A percentile compares a stretch with the other conserved stretches of the same genome.
Conservation (phyloP, 2,888 invertebrate species). For the Hemicrepidius hirtus region DNA sequence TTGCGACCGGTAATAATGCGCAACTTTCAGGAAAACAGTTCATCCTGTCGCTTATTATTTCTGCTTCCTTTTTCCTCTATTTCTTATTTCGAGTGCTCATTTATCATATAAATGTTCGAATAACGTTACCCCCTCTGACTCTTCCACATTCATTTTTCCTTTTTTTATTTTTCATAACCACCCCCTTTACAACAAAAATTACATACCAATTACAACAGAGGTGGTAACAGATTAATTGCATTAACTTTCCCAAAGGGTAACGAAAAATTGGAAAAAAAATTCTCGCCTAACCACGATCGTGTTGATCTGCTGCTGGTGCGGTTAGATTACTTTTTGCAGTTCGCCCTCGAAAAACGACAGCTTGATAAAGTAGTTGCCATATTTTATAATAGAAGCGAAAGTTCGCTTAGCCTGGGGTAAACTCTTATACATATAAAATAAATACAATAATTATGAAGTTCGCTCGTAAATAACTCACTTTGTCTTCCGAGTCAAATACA, state of each 20-base stretch:
- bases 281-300: constrained; percentile 34
- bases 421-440: constrained; percentile 54
- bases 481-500: constrained; percentile 51
- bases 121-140: constrained; percentile 43
- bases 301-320: constrained; percentile 53
- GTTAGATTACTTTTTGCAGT: constrained; percentile 63
- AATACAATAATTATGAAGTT: constrained; percentile 59
- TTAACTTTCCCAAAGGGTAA: constrained; percentile 14
- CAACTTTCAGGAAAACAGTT: constrained; percentile 59
- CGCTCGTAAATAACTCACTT: constrained; percentile 57
- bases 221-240: constrained; percentile 26
- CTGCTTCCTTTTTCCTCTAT: constrained; percentile 56
- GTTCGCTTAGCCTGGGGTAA: constrained; percentile 59
- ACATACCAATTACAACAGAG: constrained; percentile 29
- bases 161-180: constrained; percentile 40
- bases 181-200: constrained; percentile 33
- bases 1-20: constrained; percentile 53
- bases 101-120: constrained; percentile 57
- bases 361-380: constrained; percentile 69
- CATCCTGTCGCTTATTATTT: constrained; percentile 62
- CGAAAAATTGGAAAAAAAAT: not conserved
- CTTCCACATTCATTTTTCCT: constrained; percentile 40
- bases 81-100: constrained; percentile 55
- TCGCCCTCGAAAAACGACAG: constrained; percentile 63
- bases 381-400: constrained; percentile 67